Conservation (phyloP, 2,113 vertebrate genomes). For the Ceyx margarethae region DNA sequence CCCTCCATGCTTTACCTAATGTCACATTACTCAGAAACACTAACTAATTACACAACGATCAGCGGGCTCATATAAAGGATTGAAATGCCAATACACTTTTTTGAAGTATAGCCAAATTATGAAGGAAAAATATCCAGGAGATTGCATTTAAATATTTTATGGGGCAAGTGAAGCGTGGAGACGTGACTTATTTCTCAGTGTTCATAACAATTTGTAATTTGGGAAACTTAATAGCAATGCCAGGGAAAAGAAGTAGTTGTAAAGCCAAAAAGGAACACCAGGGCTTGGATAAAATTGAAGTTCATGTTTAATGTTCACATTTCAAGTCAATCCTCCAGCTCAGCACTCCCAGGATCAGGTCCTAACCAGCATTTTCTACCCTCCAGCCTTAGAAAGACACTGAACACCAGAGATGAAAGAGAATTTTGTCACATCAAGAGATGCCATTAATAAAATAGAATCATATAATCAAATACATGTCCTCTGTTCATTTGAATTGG, state of each 20-base stretch:
- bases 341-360: background rate
- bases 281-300: background rate
- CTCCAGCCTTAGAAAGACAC: background rate
- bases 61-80: background rate
- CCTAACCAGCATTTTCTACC: background rate
- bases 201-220: background rate
- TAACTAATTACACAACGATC: background rate
- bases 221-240: background rate
- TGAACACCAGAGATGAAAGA: background rate
- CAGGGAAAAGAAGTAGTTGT: background rate
- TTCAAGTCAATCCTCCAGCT: background rate
- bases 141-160: background rate
- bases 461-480: background rate
- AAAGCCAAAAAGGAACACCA: background rate
- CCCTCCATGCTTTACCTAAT: background rate
- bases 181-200: background rate
- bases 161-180: background rate
- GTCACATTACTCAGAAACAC: background rate
- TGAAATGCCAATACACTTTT: background rate
- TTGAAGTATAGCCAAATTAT: background rate
- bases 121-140: background rate
- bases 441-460: background rate
- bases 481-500: background rate
- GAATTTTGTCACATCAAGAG: background rate
- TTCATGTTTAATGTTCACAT: accelerated